A percentile compares a stretch with the other conserved stretches of the same genome.
Evolutionary conservation across 2,113 vertebrate species (phyloP).

Genomic region (Muntiacus muntjak): DNA sequence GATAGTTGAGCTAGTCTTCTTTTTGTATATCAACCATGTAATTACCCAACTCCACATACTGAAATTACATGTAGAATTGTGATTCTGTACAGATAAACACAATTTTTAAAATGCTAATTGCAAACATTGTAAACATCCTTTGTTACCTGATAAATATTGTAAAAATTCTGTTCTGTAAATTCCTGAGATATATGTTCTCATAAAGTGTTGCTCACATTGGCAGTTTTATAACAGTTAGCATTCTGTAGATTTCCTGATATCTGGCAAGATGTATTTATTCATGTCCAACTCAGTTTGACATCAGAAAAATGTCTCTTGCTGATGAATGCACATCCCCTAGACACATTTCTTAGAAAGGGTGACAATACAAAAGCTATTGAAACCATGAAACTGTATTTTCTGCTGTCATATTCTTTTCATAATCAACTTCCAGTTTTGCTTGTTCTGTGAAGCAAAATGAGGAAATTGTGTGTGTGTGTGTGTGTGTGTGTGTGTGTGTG

Average conservation of each 20-base stretch:
- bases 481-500: background rate
- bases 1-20: background rate
- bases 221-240: constrained; percentile 34
- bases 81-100: background rate
- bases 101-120: background rate
- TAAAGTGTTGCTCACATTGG: background rate
- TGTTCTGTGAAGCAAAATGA: background rate
- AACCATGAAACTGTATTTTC: constrained; percentile 28
- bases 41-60: background rate
- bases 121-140: background rate
- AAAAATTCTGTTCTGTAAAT: background rate
- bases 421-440: background rate
- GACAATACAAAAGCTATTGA: background rate
- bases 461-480: background rate
- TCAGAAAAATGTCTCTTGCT: background rate
- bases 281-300: background rate
- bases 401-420: background rate
- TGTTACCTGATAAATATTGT: background rate
- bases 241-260: background rate
- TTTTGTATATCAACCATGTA: background rate
- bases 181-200: background rate
- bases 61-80: background rate
- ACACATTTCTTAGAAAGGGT: constrained; percentile 32
- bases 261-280: constrained; percentile 30
- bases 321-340: background rate